These are phyloP conservation scores for Mastomys natalensis DNA, from an alignment of 2,113 vertebrate genomes.

Conservation along the genomic window DNA sequence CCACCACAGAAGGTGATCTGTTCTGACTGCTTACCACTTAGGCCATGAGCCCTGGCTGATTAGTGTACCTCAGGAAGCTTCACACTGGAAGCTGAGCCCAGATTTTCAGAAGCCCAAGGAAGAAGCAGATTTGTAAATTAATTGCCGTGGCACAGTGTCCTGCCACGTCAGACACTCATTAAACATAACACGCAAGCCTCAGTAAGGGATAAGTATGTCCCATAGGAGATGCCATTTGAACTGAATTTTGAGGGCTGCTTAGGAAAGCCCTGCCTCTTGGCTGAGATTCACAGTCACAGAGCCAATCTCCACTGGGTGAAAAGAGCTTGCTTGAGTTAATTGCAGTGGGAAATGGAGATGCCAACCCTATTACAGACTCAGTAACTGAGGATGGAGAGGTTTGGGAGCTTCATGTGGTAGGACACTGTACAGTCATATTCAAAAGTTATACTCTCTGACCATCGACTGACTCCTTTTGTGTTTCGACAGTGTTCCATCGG, in stretches of 20 bases:
- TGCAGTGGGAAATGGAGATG: not conserved
- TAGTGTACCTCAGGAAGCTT: not conserved
- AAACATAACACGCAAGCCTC: not conserved
- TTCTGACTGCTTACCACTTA: not conserved
- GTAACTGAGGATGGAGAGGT: not conserved
- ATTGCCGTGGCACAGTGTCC: not conserved
- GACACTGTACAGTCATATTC: not conserved
- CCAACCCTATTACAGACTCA: not conserved
- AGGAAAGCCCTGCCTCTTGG: not conserved
- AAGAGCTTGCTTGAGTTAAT: not conserved
- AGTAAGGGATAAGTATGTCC: not conserved
- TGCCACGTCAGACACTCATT: not conserved
- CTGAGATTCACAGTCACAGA: not conserved
- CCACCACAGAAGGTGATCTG: not conserved
- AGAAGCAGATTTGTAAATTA: slow-evolving; percentile 21
- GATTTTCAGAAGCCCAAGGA: slow-evolving; percentile 14
- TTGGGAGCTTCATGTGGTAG: not conserved
- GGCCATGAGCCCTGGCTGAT: not conserved
- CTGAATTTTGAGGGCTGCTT: slow-evolving; percentile 40
- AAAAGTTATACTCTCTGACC: not conserved
- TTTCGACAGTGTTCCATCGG: slow-evolving; percentile 6
- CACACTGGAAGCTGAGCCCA: not conserved
- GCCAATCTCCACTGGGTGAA: not conserved
- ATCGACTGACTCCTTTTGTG: not conserved
- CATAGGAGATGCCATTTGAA: not conserved